Conservation (phyloP, 2,797 vertebrate species). For the Chloroceryle inda region DNA sequence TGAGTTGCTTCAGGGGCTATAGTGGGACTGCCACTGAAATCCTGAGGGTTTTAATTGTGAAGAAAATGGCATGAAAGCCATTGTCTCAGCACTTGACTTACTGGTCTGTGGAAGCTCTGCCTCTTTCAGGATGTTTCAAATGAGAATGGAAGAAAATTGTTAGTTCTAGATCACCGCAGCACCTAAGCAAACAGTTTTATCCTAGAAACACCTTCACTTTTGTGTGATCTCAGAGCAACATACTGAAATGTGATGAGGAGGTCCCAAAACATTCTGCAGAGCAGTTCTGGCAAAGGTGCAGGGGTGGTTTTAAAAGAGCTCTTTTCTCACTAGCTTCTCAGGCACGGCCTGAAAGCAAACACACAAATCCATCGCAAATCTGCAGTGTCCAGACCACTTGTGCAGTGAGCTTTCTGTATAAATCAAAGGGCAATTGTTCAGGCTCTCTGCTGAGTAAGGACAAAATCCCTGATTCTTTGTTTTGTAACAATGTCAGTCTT, state of each 20-base stretch:
- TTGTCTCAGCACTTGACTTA: not conserved
- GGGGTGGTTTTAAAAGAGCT: not conserved
- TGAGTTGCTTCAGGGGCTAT: not conserved
- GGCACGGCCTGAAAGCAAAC: not conserved
- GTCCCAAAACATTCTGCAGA: not conserved
- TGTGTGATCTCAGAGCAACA: not conserved
- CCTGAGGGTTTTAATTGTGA: not conserved
- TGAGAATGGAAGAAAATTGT: not conserved
- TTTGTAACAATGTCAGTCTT: constrained; percentile 13
- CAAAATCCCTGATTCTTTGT: not conserved
- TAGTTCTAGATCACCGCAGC: not conserved
- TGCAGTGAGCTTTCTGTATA: constrained; percentile 13
- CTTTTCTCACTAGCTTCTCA: not conserved
- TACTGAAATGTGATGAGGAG: not conserved
- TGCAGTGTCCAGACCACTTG: not conserved
- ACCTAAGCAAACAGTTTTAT: not conserved
- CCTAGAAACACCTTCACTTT: not conserved
- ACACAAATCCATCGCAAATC: not conserved
- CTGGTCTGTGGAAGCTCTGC: not conserved
- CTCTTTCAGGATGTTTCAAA: not conserved
- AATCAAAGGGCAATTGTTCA: constrained; percentile 60
- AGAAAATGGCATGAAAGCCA: not conserved
- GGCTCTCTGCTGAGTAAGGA: constrained; percentile 22
- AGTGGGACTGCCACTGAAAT: not conserved
- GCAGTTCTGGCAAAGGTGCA: not conserved